Base-by-base conservation (phyloP, 2,797 vertebrate genomes). In the Cichlasoma orientale region DNA sequence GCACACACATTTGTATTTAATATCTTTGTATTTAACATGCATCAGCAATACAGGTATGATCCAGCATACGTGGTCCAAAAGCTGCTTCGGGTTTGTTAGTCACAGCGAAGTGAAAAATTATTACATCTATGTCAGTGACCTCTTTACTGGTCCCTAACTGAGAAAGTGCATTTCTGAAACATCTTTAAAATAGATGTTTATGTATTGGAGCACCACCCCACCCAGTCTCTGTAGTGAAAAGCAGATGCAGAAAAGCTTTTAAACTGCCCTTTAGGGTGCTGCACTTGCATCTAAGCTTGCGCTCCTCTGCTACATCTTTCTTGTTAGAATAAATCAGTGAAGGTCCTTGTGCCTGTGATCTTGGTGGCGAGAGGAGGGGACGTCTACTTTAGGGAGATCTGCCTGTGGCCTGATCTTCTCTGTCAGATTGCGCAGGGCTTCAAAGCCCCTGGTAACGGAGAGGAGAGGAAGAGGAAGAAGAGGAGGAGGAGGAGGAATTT, bases 311-410 rank as follows among this genome's bases (percentile, higher is more conserved):
- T 44, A 27, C 18, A 12, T 70, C 18, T 77, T 77, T 69, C 79
- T 74, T 77, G 79, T 56, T 7, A 10, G 29, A 56, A 47, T 57
- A 72, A 53, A 29, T 82, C 71, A 75, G 50, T 78, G 72, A 82
- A 88, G 41, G 47, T 77, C 72, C 53, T 56, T 4, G n/a, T 78
- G 77, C 23, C 55, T 83, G 76, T 82, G 82, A 87, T 88, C 87
- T 53, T 63, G 76, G 21, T 56, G 36, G 68, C 56, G 75, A 54
- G 72, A 74, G 11, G 52, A 52, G 5, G 54, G 61, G 57, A 75
- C 9, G 18, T 81, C 72, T 18, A n/a, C 31, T 11, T 14, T 50
- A 19, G 78, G 19, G 73, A 79, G 21, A 31, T 72, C 55, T n/a
- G 71, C 44, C 82, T 74, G 12, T 14, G 59, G 25, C 84, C 86